Conservation (phyloP, 2,113 vertebrate species). For the Trichomycterus rosablanca region DNA sequence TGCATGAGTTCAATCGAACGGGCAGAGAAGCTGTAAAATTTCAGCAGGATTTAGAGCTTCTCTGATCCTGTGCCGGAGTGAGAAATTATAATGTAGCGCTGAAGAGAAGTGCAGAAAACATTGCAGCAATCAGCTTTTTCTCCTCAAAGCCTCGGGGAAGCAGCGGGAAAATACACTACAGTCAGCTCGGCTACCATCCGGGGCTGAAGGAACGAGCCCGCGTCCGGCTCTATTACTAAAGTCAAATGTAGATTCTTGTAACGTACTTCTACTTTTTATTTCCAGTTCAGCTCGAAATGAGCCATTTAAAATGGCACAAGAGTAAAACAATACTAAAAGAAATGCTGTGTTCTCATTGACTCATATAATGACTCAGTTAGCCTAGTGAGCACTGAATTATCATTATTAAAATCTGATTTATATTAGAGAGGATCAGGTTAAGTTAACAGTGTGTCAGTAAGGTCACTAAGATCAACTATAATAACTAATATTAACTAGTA, state of each 20-base stretch:
- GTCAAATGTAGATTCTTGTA: no score
- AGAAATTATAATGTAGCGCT: constrained; percentile 12
- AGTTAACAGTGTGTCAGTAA: no score
- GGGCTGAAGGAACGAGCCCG: not conserved
- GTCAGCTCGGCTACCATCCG: not conserved
- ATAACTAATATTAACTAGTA: no score
- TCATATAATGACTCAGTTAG: no score
- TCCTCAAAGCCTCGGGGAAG: not conserved
- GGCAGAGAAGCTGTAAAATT: constrained; percentile 32
- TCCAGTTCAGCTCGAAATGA: no score
- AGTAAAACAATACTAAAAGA: no score
- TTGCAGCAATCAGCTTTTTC: not conserved
- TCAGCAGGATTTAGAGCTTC: constrained; percentile 21
- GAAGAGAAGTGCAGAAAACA: constrained; percentile 7
- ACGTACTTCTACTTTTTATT: not conserved
- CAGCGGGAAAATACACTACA: not conserved
- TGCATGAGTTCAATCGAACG: constrained; percentile 51
- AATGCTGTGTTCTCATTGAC: no score
- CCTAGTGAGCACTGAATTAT: no score
- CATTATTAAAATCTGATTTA: no score
- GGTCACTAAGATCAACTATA: no score
- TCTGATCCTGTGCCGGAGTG: constrained; percentile 11
- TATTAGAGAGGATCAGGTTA: no score
- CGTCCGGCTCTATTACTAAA: not conserved
- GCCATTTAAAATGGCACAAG: no score